phyloP scores from a whole-genome alignment of 1,140 invertebrate genomes.

The Holotrichia oblita region DNA sequence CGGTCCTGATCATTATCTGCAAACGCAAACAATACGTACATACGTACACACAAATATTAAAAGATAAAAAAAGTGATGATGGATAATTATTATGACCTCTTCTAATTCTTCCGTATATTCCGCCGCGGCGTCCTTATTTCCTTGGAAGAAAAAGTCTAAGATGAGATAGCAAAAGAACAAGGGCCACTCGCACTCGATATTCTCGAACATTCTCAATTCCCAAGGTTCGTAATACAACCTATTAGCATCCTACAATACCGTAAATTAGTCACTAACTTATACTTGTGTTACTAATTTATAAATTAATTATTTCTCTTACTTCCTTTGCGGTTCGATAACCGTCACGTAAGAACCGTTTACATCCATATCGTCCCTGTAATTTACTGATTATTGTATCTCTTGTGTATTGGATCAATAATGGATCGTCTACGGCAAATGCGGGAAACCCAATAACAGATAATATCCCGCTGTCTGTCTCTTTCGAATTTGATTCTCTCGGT shows the following conservation, averaged over 20 bases:
- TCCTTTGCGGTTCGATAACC: conserved; percentile 97
- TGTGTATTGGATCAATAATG: conserved; percentile 87
- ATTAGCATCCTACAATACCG: conserved; percentile 78
- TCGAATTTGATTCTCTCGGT: conserved; percentile 97
- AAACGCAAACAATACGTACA: conserved; percentile 41
- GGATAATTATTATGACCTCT: conserved; percentile 65
- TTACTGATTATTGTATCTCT: conserved; percentile 86
- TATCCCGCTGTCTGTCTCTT: conserved; percentile 96
- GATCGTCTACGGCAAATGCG: conserved; percentile 98
- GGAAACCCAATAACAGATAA: conserved; percentile 97
- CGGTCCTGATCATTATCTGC: conserved; percentile 80
- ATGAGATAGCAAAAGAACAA: conserved; percentile 97
- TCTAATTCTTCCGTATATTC: conserved; percentile 80
- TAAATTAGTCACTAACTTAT: too few species aligned
- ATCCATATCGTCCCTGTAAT: conserved; percentile 93
- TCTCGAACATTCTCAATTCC: conserved; percentile 98
- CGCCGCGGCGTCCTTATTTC: conserved; percentile 78
- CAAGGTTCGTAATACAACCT: conserved; percentile 98
- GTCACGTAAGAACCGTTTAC: conserved; percentile 95
- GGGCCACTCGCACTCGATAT: conserved; percentile 99
- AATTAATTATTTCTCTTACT: too few species aligned
- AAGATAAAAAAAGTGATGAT: too few species aligned
- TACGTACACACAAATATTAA: conserved; percentile 25
- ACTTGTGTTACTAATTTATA: too few species aligned
- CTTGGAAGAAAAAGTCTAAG: conserved; percentile 93